Conservation (phyloP, 1,140 invertebrate genomes). For the Eupristina koningsbergeri region DNA sequence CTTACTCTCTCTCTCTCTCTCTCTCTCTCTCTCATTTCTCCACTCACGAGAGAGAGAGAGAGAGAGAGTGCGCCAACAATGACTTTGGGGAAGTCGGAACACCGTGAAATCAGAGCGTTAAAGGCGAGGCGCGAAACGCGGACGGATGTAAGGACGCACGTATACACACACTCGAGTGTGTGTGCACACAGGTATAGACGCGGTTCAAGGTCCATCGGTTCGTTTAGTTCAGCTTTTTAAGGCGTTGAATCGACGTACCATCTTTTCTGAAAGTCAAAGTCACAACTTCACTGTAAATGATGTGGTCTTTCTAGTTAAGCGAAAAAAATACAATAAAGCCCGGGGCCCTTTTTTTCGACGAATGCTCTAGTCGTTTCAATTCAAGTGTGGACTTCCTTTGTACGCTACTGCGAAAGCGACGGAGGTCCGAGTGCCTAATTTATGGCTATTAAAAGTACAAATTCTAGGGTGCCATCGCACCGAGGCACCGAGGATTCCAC, state of each 20-base stretch:
- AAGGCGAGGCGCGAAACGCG: constrained; percentile 28
- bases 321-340: neutral
- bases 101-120: constrained; percentile 40
- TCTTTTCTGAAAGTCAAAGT: constrained; percentile 26
- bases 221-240: neutral
- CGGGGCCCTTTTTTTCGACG: neutral
- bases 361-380: constrained; percentile 16
- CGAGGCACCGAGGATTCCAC: neutral
- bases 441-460: constrained; percentile 33
- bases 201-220: constrained; percentile 31
- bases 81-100: constrained; percentile 16
- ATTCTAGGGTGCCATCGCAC: neutral
- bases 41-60: neutral
- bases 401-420: constrained; percentile 23
- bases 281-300: constrained; percentile 32
- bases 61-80: constrained; percentile 9
- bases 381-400: constrained; percentile 9
- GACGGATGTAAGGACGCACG: constrained; percentile 1
- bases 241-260: constrained; percentile 7
- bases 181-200: neutral
- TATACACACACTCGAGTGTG: neutral
- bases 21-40: constrained; percentile 22
- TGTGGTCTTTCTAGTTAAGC: constrained; percentile 23
- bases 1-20: neutral
- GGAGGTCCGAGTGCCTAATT: constrained; percentile 30